Base-by-base conservation (phyloP, 2,888 invertebrate species). In the Tachina lurida region DNA sequence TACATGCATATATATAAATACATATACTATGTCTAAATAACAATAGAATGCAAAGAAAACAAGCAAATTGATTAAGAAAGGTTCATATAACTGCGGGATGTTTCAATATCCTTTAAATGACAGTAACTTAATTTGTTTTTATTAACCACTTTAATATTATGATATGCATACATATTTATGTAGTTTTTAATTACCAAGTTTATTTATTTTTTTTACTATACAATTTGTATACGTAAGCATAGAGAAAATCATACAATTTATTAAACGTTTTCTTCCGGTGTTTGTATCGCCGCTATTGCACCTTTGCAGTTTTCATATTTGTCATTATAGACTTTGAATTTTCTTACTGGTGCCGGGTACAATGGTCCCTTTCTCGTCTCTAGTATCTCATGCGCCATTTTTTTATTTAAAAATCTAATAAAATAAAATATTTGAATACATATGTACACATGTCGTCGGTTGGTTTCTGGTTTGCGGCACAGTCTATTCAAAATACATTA, bases 341-440 rank as follows among this genome's bases (percentile, higher is more conserved):
- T 91, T 13, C 88, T 87, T 13, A 79, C 41, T 0, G 77, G 84
- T 1, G 75, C 78, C 2, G 84, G 63, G 79, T 90, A 89, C 79
- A 75, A 54, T 0, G 78, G 82, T 7, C 90, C 90, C 0, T 2
- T 10, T 13, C 90, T 88, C 0, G 89, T 90, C 58, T 91, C 91
- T 0, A 90, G 22, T 39, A 45, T 41, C 8, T 90, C 90, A 19
- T 80, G 87, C 22, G 79, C 41, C 7, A 87, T 87, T 0, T 84
- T 47, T 10, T 74, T 47, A 43, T 83, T 89, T 1, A 89, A 87
- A 58, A 82, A 87, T 54, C 87, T 87, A 43, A 22, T 70, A 65
- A 8, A 22, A 41, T 13, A 39, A 49, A 10, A 31, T 10, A 49
- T 1, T 12, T 13, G 12, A 17, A 58, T 15, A n/a, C n/a, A n/a